Conservation (phyloP, 2,888 invertebrate genomes). For the Eurytoma californica region DNA sequence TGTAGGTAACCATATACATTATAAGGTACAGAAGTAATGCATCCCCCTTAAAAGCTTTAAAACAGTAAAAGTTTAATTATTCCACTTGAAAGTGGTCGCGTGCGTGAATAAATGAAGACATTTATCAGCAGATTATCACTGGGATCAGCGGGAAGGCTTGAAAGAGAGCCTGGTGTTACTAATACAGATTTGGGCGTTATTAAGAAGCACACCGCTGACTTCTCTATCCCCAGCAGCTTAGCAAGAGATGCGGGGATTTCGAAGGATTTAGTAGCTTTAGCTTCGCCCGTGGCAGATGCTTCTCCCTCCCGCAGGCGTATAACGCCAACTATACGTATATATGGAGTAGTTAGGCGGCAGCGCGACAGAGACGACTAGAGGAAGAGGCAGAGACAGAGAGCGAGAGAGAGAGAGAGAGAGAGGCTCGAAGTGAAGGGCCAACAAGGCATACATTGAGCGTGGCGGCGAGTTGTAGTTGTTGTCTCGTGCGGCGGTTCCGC, state of each 20-base stretch:
- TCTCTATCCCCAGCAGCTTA: not conserved
- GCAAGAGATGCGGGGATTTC: slow-evolving; percentile 61
- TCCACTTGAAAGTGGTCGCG: too few relatives aligned
- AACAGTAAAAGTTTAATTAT: too few relatives aligned
- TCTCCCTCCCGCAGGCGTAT: slow-evolving; percentile 45
- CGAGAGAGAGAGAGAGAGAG: slow-evolving; percentile 19
- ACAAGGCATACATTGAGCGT: slow-evolving; percentile 8
- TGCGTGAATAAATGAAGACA: not conserved
- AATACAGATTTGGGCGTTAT: slow-evolving; percentile 5
- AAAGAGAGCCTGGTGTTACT: slow-evolving; percentile 2
- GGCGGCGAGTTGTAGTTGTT: slow-evolving; percentile 12
- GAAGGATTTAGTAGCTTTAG: slow-evolving; percentile 70
- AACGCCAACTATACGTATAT: not conserved
- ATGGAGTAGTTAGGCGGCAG: not conserved
- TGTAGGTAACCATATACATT: too few relatives aligned
- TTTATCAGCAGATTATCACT: not conserved
- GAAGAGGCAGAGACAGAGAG: slow-evolving; percentile 8
- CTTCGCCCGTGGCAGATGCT: slow-evolving; percentile 70
- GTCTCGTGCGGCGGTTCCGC: slow-evolving; percentile 28
- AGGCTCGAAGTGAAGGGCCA: slow-evolving; percentile 8
- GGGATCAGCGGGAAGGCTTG: not conserved
- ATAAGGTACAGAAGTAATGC: too few relatives aligned
- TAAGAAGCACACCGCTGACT: not conserved
- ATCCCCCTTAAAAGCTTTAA: too few relatives aligned
- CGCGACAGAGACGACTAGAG: not conserved